Percentiles rank a stretch among this genome's conserved stretches.
Conservation (phyloP, 2,113 vertebrate species). For the Myrmecobius fasciatus region DNA sequence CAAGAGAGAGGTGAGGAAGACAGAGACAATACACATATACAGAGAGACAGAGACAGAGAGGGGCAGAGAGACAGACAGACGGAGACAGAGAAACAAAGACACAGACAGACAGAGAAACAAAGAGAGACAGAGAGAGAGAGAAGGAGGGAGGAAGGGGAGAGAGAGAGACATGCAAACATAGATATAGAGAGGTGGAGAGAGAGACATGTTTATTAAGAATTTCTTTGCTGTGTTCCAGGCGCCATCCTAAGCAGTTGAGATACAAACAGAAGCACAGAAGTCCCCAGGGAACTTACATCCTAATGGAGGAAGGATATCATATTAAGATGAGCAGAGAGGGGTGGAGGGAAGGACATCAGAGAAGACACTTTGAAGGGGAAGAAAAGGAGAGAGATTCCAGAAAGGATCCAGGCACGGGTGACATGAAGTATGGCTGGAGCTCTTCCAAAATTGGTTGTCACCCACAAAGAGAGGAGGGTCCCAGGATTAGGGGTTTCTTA, state of each 20-base stretch:
- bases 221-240: background rate
- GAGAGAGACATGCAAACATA: background rate
- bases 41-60: no score
- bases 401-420: background rate
- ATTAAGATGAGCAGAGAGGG: background rate
- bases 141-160: background rate
- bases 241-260: background rate
- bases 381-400: background rate
- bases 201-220: background rate
- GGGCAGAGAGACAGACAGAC: no score
- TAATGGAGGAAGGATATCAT: background rate
- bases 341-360: no score
- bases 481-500: background rate
- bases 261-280: background rate
- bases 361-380: no score
- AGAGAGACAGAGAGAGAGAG: background rate
- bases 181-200: background rate
- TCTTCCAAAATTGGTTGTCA: background rate
- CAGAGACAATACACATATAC: no score
- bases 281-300: background rate
- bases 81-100: no score
- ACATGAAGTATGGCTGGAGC: background rate
- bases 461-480: background rate
- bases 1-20: no score
- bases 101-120: no score